These are phyloP conservation scores for Xerus inauris DNA, from an alignment of 2,113 vertebrate genomes.

Conservation along the genomic window DNA sequence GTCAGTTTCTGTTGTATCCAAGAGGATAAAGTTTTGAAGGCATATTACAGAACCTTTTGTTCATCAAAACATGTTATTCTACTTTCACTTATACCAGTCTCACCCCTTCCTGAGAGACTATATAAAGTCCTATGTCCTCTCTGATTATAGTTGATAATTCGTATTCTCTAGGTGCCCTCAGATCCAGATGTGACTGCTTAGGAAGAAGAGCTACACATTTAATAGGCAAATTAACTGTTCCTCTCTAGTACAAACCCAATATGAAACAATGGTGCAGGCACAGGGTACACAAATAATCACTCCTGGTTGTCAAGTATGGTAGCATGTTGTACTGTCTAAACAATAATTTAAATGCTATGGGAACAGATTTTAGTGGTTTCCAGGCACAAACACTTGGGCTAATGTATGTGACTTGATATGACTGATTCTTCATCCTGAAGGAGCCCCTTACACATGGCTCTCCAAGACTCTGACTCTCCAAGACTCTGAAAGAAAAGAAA, in stretches of 20 bases:
- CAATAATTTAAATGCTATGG: background rate
- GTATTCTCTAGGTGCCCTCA: background rate
- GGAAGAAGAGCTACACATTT: background rate
- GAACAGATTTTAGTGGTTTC: background rate
- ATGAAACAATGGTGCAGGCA: background rate
- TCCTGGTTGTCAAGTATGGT: background rate
- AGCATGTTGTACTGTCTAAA: rapidly evolving
- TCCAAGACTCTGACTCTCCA: too few species aligned
- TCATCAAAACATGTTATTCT: background rate
- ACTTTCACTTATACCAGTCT: background rate
- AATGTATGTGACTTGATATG: background rate
- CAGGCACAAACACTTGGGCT: background rate
- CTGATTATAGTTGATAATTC: background rate
- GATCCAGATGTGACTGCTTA: background rate
- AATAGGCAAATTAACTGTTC: background rate
- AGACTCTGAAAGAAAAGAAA: too few species aligned
- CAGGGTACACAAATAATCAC: rapidly evolving
- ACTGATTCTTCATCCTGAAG: background rate
- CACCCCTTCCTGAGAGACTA: rapidly evolving
- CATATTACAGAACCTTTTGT: background rate
- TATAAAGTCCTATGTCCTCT: background rate
- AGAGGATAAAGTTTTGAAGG: background rate
- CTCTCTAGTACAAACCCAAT: background rate
- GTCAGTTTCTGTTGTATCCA: background rate
- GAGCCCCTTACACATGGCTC: rapidly evolving